Percentiles rank a stretch among this genome's conserved stretches.
phyloP scores from a whole-genome alignment of 2,888 invertebrate species.

The Nebria brevicollis region DNA sequence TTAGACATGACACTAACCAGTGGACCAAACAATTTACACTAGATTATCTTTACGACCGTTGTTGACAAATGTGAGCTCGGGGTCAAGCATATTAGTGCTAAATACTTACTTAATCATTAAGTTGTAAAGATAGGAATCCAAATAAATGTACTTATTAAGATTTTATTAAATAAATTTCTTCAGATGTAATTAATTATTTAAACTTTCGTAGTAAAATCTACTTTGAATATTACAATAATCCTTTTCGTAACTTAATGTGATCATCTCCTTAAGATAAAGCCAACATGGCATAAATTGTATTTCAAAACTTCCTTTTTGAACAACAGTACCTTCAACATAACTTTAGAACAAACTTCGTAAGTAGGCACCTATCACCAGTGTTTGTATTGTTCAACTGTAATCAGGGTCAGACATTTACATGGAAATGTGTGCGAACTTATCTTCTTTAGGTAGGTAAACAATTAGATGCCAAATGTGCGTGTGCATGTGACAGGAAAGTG shows the following conservation, averaged over 20 bases:
- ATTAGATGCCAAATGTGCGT: neutral
- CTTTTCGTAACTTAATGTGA: neutral
- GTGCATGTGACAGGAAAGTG: slow-evolving; percentile 12
- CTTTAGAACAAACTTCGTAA: neutral
- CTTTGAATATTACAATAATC: too few relatives aligned
- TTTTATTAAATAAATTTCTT: too few relatives aligned
- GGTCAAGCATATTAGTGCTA: neutral
- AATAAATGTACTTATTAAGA: too few relatives aligned
- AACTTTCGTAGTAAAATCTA: too few relatives aligned
- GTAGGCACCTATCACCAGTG: neutral
- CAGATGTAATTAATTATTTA: too few relatives aligned
- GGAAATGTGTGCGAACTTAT: neutral
- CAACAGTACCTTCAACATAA: neutral
- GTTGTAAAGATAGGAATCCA: neutral
- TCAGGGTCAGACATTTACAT: neutral
- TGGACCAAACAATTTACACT: neutral
- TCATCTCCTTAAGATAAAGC: neutral
- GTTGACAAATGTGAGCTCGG: neutral
- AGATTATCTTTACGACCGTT: neutral
- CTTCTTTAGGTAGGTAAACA: neutral
- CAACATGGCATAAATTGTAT: neutral
- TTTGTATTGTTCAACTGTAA: neutral
- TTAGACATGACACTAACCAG: neutral
- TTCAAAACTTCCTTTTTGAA: neutral
- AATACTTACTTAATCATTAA: neutral